Conservation (phyloP, 1,140 invertebrate species). For the Drosophila sucinea region DNA sequence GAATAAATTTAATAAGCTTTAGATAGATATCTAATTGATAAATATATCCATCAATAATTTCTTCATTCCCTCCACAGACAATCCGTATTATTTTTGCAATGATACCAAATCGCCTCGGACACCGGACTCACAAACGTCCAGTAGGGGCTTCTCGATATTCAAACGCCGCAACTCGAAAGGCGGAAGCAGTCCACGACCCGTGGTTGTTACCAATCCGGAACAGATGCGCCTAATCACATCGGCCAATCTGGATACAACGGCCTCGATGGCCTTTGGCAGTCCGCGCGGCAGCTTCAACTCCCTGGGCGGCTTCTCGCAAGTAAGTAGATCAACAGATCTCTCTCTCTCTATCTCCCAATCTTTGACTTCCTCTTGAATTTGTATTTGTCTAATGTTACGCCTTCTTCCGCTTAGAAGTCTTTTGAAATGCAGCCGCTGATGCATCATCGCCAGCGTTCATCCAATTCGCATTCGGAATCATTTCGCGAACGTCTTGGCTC, state of each 20-base stretch:
- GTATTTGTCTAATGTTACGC: slow-evolving; percentile 40
- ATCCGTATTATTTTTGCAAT: slow-evolving; percentile 82
- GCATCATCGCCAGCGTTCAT: slow-evolving; percentile 68
- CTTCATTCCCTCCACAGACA: slow-evolving; percentile 48
- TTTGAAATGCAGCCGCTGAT: slow-evolving; percentile 81
- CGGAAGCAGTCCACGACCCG: slow-evolving; percentile 70
- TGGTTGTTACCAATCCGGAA: slow-evolving; percentile 60
- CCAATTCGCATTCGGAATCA: slow-evolving; percentile 75
- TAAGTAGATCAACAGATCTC: slow-evolving; percentile 55
- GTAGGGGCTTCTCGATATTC: slow-evolving; percentile 74
- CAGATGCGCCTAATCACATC: slow-evolving; percentile 81
- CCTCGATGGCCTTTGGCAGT: slow-evolving; percentile 75
- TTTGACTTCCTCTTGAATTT: slow-evolving; percentile 58
- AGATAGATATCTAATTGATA: background rate
- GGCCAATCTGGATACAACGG: slow-evolving; percentile 77
- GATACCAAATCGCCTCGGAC: slow-evolving; percentile 79
- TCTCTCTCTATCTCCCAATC: slow-evolving; percentile 52
- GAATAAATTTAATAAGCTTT: too few relatives aligned
- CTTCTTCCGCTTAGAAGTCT: slow-evolving; percentile 68
- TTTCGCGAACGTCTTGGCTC: slow-evolving; percentile 79
- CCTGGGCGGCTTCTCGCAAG: slow-evolving; percentile 74
- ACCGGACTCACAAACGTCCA: slow-evolving; percentile 75
- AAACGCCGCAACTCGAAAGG: slow-evolving; percentile 80
- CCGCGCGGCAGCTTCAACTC: slow-evolving; percentile 81
- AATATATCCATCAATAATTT: background rate